Evolutionary conservation across 1,140 invertebrate genomes (phyloP).

Genomic region (Globodera ellingtonae): DNA sequence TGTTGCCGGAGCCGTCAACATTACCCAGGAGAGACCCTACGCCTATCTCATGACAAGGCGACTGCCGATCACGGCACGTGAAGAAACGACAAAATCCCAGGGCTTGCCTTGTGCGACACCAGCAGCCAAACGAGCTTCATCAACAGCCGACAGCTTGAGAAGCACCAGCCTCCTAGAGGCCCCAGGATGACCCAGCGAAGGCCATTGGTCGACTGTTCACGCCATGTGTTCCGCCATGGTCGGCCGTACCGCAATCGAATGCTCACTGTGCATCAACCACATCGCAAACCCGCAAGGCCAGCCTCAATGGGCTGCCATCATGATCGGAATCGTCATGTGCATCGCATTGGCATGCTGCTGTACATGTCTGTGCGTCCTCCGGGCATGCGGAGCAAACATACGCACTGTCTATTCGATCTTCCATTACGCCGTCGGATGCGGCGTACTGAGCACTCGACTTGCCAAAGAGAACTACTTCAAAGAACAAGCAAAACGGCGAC

Average conservation of each 20-base stretch:
- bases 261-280: not conserved
- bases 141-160: not conserved
- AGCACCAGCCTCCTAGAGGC: not conserved
- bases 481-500: no score
- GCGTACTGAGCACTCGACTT: no score
- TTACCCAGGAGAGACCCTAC: not conserved
- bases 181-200: not conserved
- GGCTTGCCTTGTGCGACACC: slow-evolving; percentile 15
- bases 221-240: not conserved
- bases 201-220: not conserved
- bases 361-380: not conserved
- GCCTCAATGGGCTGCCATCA: not conserved
- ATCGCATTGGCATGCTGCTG: not conserved
- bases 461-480: no score
- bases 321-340: not conserved
- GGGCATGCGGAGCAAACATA: not conserved
- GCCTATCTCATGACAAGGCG: slow-evolving; percentile 11
- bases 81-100: not conserved
- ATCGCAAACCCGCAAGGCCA: not conserved
- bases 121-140: slow-evolving; percentile 18
- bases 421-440: not conserved
- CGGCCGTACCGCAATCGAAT: not conserved
- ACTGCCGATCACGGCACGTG: not conserved
- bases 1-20: not conserved
- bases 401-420: not conserved